Evolutionary conservation across 2,797 vertebrate genomes (phyloP).

Genomic region (Lutjanus campechanus): DNA sequence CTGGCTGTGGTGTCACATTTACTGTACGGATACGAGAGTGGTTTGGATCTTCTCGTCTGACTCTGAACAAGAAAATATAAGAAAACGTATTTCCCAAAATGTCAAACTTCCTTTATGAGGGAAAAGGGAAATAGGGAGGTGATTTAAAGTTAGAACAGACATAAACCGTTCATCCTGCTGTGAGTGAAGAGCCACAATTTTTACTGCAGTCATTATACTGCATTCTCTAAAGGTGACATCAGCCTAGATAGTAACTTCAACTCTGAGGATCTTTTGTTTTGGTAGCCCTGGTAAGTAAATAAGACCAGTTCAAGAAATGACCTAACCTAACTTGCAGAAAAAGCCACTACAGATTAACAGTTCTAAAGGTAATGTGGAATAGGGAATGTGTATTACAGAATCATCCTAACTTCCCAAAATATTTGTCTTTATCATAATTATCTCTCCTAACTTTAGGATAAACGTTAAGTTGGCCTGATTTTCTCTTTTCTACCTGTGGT

Average conservation of each 20-base stretch:
- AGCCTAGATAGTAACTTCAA: slow-evolving; percentile 19
- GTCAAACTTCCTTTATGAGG: background rate
- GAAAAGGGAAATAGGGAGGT: slow-evolving; percentile 13
- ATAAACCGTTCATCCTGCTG: slow-evolving; percentile 32
- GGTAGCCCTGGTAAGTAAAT: slow-evolving; percentile 13
- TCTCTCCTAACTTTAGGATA: no score
- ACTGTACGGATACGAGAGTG: background rate
- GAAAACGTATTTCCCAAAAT: background rate
- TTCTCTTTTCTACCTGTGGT: no score
- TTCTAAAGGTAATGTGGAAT: no score
- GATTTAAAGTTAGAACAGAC: slow-evolving; percentile 34
- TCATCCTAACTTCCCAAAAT: no score
- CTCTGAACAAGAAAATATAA: background rate
- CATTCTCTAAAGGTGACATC: slow-evolving; percentile 54
- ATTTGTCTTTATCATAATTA: no score
- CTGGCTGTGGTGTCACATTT: background rate
- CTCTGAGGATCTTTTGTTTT: slow-evolving; percentile 12
- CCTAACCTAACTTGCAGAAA: no score
- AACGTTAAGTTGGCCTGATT: no score
- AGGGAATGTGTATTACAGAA: no score
- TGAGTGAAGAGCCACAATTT: slow-evolving; percentile 31
- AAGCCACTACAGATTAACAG: no score
- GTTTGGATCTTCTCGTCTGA: background rate
- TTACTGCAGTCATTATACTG: slow-evolving; percentile 43
- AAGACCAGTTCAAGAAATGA: background rate